Evolutionary conservation across 2,888 invertebrate genomes (phyloP).

Genomic region (Sphecodes monilicornis): DNA sequence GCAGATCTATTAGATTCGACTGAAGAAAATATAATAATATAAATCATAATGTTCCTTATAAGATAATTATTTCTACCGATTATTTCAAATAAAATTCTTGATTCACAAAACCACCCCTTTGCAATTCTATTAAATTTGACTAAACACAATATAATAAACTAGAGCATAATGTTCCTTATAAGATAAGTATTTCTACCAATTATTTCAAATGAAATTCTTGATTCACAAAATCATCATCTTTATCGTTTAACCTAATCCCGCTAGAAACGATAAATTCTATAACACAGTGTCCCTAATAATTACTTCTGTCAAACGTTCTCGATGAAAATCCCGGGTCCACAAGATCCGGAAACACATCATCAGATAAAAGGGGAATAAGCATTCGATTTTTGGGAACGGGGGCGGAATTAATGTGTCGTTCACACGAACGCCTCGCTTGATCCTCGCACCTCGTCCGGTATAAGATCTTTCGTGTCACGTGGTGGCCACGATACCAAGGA

Average conservation of each 20-base stretch:
- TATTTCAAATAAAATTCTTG: neutral
- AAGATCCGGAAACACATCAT: neutral
- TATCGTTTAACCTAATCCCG: no score
- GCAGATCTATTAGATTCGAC: neutral
- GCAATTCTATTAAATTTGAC: no score
- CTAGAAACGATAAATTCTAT: neutral
- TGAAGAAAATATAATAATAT: neutral
- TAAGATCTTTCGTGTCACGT: slow-evolving; percentile 35
- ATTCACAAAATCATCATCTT: no score
- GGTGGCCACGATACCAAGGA: slow-evolving; percentile 51
- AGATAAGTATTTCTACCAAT: no score
- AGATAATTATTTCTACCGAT: neutral
- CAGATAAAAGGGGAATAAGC: slow-evolving; percentile 2
- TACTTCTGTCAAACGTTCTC: neutral
- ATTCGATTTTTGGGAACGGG: slow-evolving; percentile 12
- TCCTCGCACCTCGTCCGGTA: slow-evolving; percentile 23
- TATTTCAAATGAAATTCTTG: no score
- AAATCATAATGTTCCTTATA: neutral
- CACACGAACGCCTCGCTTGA: slow-evolving; percentile 25
- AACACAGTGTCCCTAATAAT: neutral
- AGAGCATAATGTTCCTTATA: no score
- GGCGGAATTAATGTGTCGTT: slow-evolving; percentile 34
- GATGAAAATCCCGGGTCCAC: neutral
- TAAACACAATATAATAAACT: no score
- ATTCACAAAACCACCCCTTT: no score